A percentile compares a stretch with the other conserved stretches of the same genome.
These are phyloP conservation scores for Schizaphis graminum DNA, from an alignment of 2,888 invertebrate species.

Conservation along the genomic window DNA sequence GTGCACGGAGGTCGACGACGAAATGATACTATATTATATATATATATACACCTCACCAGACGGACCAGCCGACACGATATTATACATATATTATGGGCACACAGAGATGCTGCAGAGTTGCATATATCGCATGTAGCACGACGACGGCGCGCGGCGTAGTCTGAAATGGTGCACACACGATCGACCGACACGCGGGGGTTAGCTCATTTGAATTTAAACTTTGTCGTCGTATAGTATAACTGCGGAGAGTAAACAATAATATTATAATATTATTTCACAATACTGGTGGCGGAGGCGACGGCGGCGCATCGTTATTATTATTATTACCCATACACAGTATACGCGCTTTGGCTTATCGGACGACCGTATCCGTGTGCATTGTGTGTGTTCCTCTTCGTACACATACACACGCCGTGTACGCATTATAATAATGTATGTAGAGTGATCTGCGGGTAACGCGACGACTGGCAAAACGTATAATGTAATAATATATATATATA, in stretches of 20 bases:
- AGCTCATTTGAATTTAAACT: slow-evolving; percentile 32
- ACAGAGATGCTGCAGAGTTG: background rate
- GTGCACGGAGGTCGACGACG: background rate
- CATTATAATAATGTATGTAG: background rate
- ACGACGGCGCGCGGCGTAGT: background rate
- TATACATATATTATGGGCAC: background rate
- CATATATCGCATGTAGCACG: background rate
- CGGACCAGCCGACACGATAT: background rate
- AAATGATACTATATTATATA: background rate
- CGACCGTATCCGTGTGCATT: background rate
- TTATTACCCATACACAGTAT: background rate
- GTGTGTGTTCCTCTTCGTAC: slow-evolving; percentile 7
- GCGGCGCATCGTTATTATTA: background rate
- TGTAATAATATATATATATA: background rate
- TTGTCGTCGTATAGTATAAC: background rate
- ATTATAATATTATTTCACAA: background rate
- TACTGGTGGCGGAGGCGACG: background rate
- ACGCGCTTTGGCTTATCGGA: background rate
- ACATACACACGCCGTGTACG: background rate
- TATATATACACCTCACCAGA: background rate
- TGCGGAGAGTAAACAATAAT: background rate
- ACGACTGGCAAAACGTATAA: background rate
- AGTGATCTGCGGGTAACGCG: background rate
- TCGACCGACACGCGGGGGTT: slow-evolving; percentile 4
- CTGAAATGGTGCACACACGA: slow-evolving; percentile 8